These are phyloP conservation scores for Cossypha polioptera DNA, from an alignment of 2,797 vertebrate species.

Conservation along the genomic window DNA sequence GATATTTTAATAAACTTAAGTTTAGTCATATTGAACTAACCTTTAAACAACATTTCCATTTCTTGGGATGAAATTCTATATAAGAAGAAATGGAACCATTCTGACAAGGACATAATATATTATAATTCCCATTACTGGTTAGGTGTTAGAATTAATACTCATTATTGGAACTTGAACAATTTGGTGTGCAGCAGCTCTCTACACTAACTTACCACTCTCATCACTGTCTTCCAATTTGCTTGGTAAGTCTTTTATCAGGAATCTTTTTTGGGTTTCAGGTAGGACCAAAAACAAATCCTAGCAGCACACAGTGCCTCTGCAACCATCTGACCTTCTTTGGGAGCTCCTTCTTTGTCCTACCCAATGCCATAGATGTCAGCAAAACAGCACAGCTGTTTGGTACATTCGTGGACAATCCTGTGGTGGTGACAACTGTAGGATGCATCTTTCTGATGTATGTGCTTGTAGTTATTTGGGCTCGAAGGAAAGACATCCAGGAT, in stretches of 20 bases:
- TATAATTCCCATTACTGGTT: background rate
- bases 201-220: background rate
- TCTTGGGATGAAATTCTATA: background rate
- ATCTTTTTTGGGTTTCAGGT: conserved; percentile 76
- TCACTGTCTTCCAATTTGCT: background rate
- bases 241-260: background rate
- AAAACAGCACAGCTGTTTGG: conserved; percentile 88
- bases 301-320: conserved; percentile 89
- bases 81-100: background rate
- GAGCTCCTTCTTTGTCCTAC: conserved; percentile 91
- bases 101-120: background rate
- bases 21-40: background rate
- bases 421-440: conserved; percentile 90
- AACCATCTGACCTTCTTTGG: conserved; percentile 94
- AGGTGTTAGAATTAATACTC: background rate
- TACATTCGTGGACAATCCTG: conserved; percentile 89
- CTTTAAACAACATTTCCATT: background rate
- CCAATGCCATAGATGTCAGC: conserved; percentile 85
- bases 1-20: background rate
- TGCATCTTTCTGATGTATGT: conserved; percentile 85
- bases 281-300: conserved; percentile 82
- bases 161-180: background rate
- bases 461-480: conserved; percentile 86
- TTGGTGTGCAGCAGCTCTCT: background rate
- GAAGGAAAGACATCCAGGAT: conserved; percentile 90